Evolutionary conservation across 2,113 vertebrate species (phyloP), one percentile per base, ranked within the genome.

Genomic region (Microcebus jonahi): DNA sequence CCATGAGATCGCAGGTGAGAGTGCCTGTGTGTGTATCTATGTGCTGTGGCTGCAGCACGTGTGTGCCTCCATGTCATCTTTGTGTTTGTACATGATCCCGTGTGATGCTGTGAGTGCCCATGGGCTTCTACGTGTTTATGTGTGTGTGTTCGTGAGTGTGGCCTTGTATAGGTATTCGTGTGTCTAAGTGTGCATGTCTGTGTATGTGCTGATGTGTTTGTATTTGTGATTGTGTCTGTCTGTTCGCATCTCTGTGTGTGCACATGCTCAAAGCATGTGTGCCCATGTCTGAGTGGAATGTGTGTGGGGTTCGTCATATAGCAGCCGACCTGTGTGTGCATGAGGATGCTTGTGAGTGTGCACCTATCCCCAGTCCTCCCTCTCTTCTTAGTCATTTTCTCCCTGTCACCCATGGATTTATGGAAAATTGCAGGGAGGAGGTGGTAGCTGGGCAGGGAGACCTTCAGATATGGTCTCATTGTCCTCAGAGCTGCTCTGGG

Each of bases 401-500:
- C 57, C 57, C 83, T 36, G 45, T 76, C 31, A 57, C 21, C 0
- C 0, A 53, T 9, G 45, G 87, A 87, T 96, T 95, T 94, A 94
- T 94, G 77, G 18, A 53, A 67, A 81, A 48, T 65, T 91, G 68
- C 27, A 70, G 59, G 88, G 27, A 59, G 39, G 76, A 88, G 68
- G 67, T 84, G 39, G 63, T 48, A 17, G 31, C 34, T 29, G 8
- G 48, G 25, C 57, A 90, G 31, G 77, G 27, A 59, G 59, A 57
- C 63, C 29, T 90, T 97, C 79, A 83, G 76, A 71, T 94, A 80
- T 65, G 55, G 63, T 42, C 75, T 97, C 91, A 96, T 97, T 96
- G 98, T 92, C 55, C 97, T 98, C 98, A 91, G 96, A 85, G 96
- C 93, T 97, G 48, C 96, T 93, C 61, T 95, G 95, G 84, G 98